Conservation (phyloP, 2,113 vertebrate genomes). For the Uria lomvia region DNA sequence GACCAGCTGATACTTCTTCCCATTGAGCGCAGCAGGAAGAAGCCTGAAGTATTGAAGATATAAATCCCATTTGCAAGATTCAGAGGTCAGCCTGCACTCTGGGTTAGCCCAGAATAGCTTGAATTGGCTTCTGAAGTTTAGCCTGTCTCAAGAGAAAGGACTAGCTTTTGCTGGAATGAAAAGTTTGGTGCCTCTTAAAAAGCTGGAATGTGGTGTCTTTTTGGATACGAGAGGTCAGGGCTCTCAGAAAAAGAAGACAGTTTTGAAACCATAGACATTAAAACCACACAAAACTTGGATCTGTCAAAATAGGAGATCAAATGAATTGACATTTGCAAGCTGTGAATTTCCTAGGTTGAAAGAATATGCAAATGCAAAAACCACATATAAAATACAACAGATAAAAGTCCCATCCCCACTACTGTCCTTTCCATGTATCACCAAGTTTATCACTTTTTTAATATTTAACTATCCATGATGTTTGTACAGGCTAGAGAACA, state of each 20-base stretch:
- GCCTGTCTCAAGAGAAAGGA: not conserved
- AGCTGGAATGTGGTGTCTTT: not conserved
- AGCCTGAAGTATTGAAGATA: not conserved
- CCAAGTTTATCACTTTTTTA: not conserved
- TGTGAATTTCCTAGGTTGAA: not conserved
- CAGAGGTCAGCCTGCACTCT: not conserved
- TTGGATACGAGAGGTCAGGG: not conserved
- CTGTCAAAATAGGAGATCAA: not conserved
- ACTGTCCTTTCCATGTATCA: not conserved
- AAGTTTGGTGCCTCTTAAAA: not conserved
- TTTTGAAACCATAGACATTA: not conserved
- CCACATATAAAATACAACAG: not conserved
- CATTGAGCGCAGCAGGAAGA: not conserved
- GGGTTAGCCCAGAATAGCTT: accelerated
- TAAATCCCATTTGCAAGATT: not conserved
- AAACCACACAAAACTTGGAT: not conserved
- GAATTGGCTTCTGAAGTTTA: not conserved
- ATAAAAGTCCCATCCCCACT: not conserved
- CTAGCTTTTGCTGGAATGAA: not conserved
- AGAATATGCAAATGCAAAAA: not conserved
- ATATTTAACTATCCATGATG: not conserved
- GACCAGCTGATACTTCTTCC: not conserved
- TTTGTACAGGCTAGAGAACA: not conserved
- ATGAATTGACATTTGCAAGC: not conserved
- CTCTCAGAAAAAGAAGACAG: not conserved